Evolutionary conservation across 2,888 invertebrate species (phyloP).

Genomic region (Gonocerus acuteangulatus): DNA sequence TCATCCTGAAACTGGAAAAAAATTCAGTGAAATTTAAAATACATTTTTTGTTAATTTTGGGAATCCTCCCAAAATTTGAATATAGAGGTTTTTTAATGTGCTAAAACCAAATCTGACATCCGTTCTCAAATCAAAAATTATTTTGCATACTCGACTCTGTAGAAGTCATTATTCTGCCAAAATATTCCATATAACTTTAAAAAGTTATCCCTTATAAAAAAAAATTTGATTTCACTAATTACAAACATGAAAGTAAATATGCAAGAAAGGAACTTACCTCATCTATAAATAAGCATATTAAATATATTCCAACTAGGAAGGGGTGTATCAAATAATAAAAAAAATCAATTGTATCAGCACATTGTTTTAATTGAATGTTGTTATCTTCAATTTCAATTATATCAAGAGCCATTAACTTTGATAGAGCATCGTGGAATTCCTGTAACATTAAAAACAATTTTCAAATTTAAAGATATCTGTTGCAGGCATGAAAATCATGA

Average conservation of each 20-base stretch:
- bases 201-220: too few relatives aligned
- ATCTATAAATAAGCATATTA: conserved; percentile 47
- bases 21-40: conserved; percentile 2
- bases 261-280: conserved; percentile 52
- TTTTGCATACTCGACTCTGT: too few relatives aligned
- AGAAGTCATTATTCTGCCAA: too few relatives aligned
- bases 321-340: conserved; percentile 57
- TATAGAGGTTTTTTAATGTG: too few relatives aligned
- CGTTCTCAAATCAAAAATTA: too few relatives aligned
- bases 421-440: conserved; percentile 47
- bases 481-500: conserved; percentile 48
- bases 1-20: background rate
- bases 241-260: too few relatives aligned
- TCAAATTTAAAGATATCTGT: conserved; percentile 11
- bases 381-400: conserved; percentile 42
- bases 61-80: too few relatives aligned
- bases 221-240: too few relatives aligned
- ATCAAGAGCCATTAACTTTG: conserved; percentile 41
- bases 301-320: conserved; percentile 54
- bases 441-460: conserved; percentile 39
- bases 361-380: conserved; percentile 44
- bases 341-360: conserved; percentile 48
- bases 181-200: conserved; percentile 14
- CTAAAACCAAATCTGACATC: too few relatives aligned
- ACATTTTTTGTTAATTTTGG: too few relatives aligned